Base-by-base conservation (phyloP, 2,888 invertebrate species). In the Mactromeris polynyma region DNA sequence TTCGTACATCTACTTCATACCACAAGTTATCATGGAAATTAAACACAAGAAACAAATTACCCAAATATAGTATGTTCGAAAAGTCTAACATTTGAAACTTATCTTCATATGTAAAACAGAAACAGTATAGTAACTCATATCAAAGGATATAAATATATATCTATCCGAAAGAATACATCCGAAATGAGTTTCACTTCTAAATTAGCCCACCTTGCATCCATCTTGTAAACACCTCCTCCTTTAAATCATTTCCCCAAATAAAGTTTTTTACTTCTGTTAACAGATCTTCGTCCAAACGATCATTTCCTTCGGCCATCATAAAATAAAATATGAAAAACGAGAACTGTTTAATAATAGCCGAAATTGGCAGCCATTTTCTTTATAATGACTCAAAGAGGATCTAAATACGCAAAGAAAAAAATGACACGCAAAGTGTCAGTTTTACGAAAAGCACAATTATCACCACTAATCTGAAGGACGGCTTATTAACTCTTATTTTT, bases 171-270 rank as follows among this genome's bases (percentile, higher is more conserved):
- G 7, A n/a, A 21, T 40, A 40, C 26, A 58, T 83, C 83, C 83
- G 83, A 69, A 46, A 0, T 58, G 1, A 17, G 19, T 1, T 26
- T 14, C 58, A 69, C 73, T 69, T 38, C 9, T 26, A 31, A 42
- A 26, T 58, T 17, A 17, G 38, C 46, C 17, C 97, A 98, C 98
- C 98, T 97, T 99, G 99, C 93, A 98, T 98, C 99, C 99, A 99
- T 96, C 98, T 97, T 95, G 98, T 97, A 97, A 99, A 99, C 93
- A 99, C 98, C 95, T 99, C 99, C 94, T 98, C 98, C 96, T 98
- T 98, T 93, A 98, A 98, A 95, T 97, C 97, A 94, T 97, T 97
- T 93, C 99, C 99, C 99, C 99, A 99, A 92, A 99, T 97, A 93
- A 99, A 97, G 91, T 97, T 98, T 95, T 98, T 98, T 94, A 98